phyloP scores from a whole-genome alignment of 2,113 vertebrate species.

The Toxotes jaculatrix region DNA sequence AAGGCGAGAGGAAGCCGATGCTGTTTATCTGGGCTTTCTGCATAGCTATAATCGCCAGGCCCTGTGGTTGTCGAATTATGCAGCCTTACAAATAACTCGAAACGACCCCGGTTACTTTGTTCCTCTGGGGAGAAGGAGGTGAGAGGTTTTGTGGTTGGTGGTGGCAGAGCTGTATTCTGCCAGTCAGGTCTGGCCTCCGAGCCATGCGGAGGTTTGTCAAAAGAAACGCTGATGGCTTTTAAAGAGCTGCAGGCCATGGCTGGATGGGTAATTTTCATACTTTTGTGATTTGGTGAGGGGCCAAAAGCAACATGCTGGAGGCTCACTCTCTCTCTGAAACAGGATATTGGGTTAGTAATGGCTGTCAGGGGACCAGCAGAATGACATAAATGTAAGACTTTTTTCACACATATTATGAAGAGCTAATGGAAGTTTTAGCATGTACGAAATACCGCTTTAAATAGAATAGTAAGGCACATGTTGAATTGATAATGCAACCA shows the following conservation, averaged over 20 bases:
- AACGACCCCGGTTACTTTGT: constrained; percentile 58
- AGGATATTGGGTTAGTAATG: constrained; percentile 86
- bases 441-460: constrained; percentile 35
- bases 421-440: constrained; percentile 59
- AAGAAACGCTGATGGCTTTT: constrained; percentile 77
- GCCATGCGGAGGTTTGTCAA: constrained; percentile 67
- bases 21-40: constrained; percentile 82
- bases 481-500: constrained; percentile 19
- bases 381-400: constrained; percentile 76
- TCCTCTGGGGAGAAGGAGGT: constrained; percentile 27
- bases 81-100: constrained; percentile 63
- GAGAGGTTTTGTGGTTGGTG: constrained; percentile 29
- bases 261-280: constrained; percentile 86
- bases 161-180: constrained; percentile 48
- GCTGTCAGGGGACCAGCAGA: constrained; percentile 78
- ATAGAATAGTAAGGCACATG: constrained; percentile 25
- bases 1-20: constrained; percentile 77
- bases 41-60: constrained; percentile 63
- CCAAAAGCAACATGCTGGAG: constrained; percentile 83
- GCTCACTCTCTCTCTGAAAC: constrained; percentile 81
- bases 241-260: constrained; percentile 75
- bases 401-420: constrained; percentile 68
- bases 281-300: constrained; percentile 80
- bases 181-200: constrained; percentile 62
- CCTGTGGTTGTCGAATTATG: constrained; percentile 65